phyloP scores from a whole-genome alignment of 1,140 invertebrate species.

The Drosophila sucinea region DNA sequence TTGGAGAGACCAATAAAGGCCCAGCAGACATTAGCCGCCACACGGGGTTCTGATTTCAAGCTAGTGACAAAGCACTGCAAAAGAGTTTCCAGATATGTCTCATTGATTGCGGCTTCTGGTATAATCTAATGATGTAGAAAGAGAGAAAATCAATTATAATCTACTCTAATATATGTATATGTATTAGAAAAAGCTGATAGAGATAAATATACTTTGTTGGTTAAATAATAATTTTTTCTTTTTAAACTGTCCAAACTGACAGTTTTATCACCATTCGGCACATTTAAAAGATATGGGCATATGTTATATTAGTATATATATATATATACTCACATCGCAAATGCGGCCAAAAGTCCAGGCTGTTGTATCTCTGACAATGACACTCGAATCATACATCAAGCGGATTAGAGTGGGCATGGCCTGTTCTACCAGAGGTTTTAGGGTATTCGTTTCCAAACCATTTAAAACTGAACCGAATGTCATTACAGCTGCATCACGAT shows the following conservation, averaged over 20 bases:
- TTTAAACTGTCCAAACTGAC: too few species aligned
- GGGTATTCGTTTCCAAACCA: conserved; percentile 92
- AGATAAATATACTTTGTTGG: too few species aligned
- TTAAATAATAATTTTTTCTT: too few species aligned
- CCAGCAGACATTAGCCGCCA: conserved; percentile 99
- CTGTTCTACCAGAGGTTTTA: conserved; percentile 97
- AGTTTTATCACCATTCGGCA: too few species aligned
- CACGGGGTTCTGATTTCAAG: conserved; percentile 95
- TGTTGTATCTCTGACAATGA: conserved; percentile 97
- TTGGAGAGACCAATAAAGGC: conserved; percentile 98
- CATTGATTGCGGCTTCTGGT: conserved; percentile 97
- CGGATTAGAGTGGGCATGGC: conserved; percentile 98
- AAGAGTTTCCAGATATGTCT: conserved; percentile 92
- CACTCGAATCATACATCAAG: conserved; percentile 95
- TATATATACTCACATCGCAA: conserved; percentile 88
- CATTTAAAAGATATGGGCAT: too few species aligned
- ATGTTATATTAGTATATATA: too few species aligned
- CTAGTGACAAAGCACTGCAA: conserved; percentile 95
- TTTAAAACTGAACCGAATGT: conserved; percentile 98
- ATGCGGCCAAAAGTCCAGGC: conserved; percentile 99
- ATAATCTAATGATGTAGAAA: conserved; percentile 86
- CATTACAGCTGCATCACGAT: conserved; percentile 98
- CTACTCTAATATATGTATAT: too few species aligned
- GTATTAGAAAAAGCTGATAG: too few species aligned
- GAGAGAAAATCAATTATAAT: neutral